Evolutionary conservation across 2,888 invertebrate genomes (phyloP), one percentile per base, ranked within the genome.

Genomic region (Listrodromus nycthemerus): DNA sequence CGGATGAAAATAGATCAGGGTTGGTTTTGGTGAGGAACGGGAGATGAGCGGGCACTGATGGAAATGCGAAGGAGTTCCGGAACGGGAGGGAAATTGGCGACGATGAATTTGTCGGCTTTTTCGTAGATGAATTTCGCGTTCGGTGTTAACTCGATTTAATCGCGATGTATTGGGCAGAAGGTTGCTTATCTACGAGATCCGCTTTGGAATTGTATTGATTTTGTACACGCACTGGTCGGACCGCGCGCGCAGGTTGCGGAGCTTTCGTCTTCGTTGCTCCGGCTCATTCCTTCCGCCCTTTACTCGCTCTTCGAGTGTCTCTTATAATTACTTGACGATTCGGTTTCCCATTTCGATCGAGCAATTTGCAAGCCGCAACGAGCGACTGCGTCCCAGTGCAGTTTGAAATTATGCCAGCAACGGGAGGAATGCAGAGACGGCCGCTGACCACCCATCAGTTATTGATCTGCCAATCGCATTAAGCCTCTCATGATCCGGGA

Each of bases 181-280:
- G 82, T 55, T 55, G 84, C 82, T 84, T 82, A 84, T 85, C 83
- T 82, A 24, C 67, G 80, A 80, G 80, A 19, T 19, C 76, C 77
- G 37, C 79, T 83, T 84, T 74, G 73, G 79, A 84, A 84, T 85
- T 84, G 77, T 84, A 86, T 86, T 83, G 85, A 85, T 86, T 85
- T 85, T 84, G 82, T 82, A 78, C 83, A 83, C 71, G 52, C 80
- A 81, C 66, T 69, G 66, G 80, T 77, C 69, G 30, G 48, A 45
- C 50, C 76, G 66, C 37, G 37, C 58, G 76, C 70, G 78, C 77
- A 45, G 41, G 48, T 70, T 58, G 71, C 50, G 70, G 58, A 52
- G 24, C 45, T n/a, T n/a, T 41, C 55, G 77, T 70, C 61, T 48
- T 61, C 58, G 74, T 69, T 48, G 78, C 48, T 52, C 50, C 63